Conservation (phyloP, 2,888 invertebrate genomes). For the Caenorhabditis macrosperma region DNA sequence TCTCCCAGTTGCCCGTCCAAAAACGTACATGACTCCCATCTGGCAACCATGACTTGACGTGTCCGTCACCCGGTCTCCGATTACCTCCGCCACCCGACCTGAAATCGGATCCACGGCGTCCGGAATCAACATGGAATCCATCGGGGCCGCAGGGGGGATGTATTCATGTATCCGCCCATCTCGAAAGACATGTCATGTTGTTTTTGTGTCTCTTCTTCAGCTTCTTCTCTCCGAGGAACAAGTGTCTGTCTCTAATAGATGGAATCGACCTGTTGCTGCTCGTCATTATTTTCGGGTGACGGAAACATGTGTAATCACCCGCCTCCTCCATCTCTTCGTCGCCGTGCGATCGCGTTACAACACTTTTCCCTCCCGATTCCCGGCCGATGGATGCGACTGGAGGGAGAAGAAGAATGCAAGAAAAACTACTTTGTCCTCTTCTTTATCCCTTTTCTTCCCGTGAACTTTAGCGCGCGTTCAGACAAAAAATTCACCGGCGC, state of each 20-base stretch:
- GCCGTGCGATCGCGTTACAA: constrained; percentile 43
- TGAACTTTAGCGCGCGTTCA: not conserved
- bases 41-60: too few species aligned
- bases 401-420: not conserved
- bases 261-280: constrained; percentile 44
- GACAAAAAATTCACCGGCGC: too few species aligned
- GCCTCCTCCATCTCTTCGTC: not conserved
- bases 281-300: constrained; percentile 55
- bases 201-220: constrained; percentile 9
- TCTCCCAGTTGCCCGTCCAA: not conserved
- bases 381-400: too few species aligned
- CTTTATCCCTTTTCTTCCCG: not conserved
- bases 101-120: constrained; percentile 45
- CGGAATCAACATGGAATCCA: constrained; percentile 40
- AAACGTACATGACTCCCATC: not conserved
- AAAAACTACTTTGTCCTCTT: not conserved
- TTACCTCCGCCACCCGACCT: constrained; percentile 33
- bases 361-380: too few species aligned
- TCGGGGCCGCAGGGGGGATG: too few species aligned
- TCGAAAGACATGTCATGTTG: constrained; percentile 12
- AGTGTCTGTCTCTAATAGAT: constrained; percentile 47
- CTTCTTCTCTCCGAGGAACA: constrained; percentile 36
- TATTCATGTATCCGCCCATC: constrained; percentile 15
- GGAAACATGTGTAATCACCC: constrained; percentile 54
- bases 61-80: constrained; percentile 44